Conservation (phyloP, 2,888 invertebrate genomes). For the Entomobrya proxima region DNA sequence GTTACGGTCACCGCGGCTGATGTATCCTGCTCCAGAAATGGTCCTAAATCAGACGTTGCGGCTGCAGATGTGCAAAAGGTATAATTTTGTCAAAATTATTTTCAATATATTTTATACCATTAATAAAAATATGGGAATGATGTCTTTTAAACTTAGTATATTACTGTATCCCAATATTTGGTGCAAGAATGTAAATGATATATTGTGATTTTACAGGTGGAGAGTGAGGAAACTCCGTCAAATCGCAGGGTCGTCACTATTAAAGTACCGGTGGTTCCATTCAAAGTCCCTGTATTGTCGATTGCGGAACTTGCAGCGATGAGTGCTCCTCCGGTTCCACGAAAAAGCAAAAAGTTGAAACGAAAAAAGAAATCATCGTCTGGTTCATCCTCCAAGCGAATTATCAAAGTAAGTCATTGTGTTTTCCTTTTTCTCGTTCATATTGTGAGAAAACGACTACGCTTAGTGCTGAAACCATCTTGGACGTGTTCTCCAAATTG, state of each 20-base stretch:
- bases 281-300: conserved; percentile 70
- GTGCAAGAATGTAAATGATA: no score
- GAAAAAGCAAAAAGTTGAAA: conserved; percentile 53
- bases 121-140: no score
- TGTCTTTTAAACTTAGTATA: no score
- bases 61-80: no score
- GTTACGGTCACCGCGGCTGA: conserved; percentile 69
- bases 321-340: neutral
- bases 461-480: neutral
- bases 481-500: no score
- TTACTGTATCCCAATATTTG: no score
- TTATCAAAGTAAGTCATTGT: conserved; percentile 46
- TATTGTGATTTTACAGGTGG: conserved; percentile 10
- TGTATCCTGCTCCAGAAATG: neutral
- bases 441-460: neutral
- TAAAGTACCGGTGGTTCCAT: conserved; percentile 74
- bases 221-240: neutral
- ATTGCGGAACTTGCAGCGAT: conserved; percentile 4
- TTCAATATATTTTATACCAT: no score
- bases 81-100: no score
- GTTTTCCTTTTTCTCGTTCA: neutral
- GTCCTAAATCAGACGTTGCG: neutral
- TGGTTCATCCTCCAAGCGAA: neutral
- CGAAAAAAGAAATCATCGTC: conserved; percentile 42
- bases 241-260: conserved; percentile 71